Conservation (phyloP, 2,113 vertebrate genomes). For the Dipodomys merriami region DNA sequence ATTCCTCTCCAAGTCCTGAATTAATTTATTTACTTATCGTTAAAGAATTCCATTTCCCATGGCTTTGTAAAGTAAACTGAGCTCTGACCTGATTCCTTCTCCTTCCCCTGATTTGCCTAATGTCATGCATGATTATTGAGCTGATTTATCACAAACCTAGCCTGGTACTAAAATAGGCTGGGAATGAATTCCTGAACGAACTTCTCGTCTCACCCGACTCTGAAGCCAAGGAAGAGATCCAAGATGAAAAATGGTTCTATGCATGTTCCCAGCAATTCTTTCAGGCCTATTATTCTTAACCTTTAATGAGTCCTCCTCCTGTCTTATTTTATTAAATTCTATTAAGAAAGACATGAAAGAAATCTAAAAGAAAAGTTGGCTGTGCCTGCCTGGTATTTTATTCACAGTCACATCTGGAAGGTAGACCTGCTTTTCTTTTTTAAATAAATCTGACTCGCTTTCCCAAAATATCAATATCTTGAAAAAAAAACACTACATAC, state of each 20-base stretch:
- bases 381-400: slow-evolving; percentile 40
- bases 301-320: slow-evolving; percentile 8
- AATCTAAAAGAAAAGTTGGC: slow-evolving; percentile 55
- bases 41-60: neutral
- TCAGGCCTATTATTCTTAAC: slow-evolving; percentile 31
- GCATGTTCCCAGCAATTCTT: neutral
- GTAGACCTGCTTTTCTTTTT: neutral
- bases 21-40: neutral
- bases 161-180: neutral
- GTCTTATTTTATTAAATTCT: slow-evolving; percentile 61
- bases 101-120: neutral
- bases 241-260: neutral
- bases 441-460: slow-evolving; percentile 9
- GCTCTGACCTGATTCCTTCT: neutral
- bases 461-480: slow-evolving; percentile 55
- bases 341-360: slow-evolving; percentile 50
- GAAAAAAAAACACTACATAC: slow-evolving; percentile 11
- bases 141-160: slow-evolving; percentile 8
- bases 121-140: neutral
- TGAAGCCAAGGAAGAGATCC: slow-evolving; percentile 33
- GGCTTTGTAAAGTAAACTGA: neutral
- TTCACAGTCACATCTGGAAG: slow-evolving; percentile 38
- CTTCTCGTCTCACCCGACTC: neutral
- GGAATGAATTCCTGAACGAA: slow-evolving; percentile 5
- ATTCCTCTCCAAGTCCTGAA: neutral